A percentile compares a stretch with the other conserved stretches of the same genome.
These are phyloP conservation scores for Drosophila littoralis DNA, from an alignment of 1,140 invertebrate genomes.

Conservation along the genomic window DNA sequence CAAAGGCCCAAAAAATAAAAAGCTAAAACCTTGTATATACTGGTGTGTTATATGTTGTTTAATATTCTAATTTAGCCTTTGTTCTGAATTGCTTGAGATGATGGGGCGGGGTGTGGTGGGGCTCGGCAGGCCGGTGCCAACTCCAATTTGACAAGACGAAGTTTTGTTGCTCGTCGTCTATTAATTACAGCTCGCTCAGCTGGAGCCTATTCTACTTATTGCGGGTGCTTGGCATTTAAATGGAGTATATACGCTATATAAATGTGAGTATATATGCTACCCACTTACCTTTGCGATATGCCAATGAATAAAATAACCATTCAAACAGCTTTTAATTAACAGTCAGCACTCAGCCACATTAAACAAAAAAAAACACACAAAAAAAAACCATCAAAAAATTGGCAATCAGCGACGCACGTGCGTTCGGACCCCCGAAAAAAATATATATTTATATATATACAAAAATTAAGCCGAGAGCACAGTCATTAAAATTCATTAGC, in stretches of 20 bases:
- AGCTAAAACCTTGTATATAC: conserved; percentile 35
- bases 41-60: conserved; percentile 44
- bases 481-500: conserved; percentile 62
- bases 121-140: neutral
- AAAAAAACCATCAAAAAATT: neutral
- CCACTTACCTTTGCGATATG: conserved; percentile 26
- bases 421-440: conserved; percentile 12
- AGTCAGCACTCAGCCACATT: conserved; percentile 37
- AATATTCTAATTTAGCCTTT: conserved; percentile 61
- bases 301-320: conserved; percentile 52
- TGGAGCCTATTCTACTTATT: conserved; percentile 22
- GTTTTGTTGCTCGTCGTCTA: conserved; percentile 27
- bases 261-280: conserved; percentile 8
- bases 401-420: conserved; percentile 43
- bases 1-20: conserved; percentile 34
- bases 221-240: conserved; percentile 61
- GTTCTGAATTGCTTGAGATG: conserved; percentile 28
- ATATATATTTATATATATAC: neutral
- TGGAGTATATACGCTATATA: conserved; percentile 19
- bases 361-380: too few species aligned
- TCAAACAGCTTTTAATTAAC: conserved; percentile 61
- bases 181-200: conserved; percentile 54
- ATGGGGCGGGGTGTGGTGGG: neutral
- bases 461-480: conserved; percentile 28
- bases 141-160: conserved; percentile 56